A percentile compares a stretch with the other conserved stretches of the same genome.
phyloP scores from a whole-genome alignment of 2,113 vertebrate species.

The Phainopepla nitens region DNA sequence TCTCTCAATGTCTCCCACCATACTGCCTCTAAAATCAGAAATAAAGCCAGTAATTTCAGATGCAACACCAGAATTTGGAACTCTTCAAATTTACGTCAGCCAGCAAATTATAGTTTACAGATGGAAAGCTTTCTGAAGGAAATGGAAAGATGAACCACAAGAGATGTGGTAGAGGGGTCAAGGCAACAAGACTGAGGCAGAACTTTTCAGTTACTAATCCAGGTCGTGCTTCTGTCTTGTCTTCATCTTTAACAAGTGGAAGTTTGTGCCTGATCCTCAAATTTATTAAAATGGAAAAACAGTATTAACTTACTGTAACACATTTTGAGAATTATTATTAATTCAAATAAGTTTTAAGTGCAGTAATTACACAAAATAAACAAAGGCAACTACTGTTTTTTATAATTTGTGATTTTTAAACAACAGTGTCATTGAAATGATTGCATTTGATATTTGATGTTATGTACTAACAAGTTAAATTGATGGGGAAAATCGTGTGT shows the following conservation, averaged over 20 bases:
- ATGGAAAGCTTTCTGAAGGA: slow-evolving; percentile 56
- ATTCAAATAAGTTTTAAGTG: neutral
- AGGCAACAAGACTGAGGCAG: neutral
- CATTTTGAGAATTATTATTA: neutral
- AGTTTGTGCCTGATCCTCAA: neutral
- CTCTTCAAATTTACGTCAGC: slow-evolving; percentile 48
- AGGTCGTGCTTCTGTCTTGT: neutral
- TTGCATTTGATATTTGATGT: neutral
- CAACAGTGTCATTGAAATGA: neutral
- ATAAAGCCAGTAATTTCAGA: slow-evolving; percentile 43
- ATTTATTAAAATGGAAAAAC: neutral
- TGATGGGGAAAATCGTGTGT: neutral
- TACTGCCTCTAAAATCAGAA: neutral
- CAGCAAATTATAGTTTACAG: slow-evolving; percentile 60
- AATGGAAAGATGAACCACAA: slow-evolving; percentile 54
- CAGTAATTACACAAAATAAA: neutral
- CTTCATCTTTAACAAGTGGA: neutral
- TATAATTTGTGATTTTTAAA: neutral
- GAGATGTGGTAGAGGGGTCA: slow-evolving; percentile 41
- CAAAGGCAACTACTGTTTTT: neutral
- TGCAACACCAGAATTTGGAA: slow-evolving; percentile 37
- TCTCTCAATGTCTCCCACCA: neutral
- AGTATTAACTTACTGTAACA: neutral
- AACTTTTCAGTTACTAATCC: slow-evolving; percentile 6
- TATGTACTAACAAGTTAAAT: neutral